phyloP scores from a whole-genome alignment of 92 coral and sea anemone species.

The Nematostella vectensis region DNA sequence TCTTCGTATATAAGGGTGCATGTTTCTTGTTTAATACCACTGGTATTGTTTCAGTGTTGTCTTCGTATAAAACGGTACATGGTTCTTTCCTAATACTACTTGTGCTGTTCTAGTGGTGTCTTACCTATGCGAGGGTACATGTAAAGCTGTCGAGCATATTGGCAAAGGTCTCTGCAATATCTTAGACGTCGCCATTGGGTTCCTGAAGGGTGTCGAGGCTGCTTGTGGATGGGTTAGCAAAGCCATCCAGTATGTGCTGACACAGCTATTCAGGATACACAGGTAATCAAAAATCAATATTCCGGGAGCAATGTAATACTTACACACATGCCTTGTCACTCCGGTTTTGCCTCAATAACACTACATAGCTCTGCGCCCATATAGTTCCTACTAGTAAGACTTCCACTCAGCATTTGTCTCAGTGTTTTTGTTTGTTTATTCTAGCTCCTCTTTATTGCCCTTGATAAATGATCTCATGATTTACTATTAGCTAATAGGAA shows the following conservation, averaged over 20 bases:
- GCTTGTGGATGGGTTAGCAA: conserved; percentile 88
- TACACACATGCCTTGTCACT: neutral
- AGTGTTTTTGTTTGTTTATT: no score
- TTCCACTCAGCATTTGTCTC: no score
- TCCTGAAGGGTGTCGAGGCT: conserved; percentile 60
- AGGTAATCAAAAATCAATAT: no score
- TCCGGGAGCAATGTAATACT: neutral
- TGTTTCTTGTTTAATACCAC: no score
- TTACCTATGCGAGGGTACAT: conserved; percentile 79
- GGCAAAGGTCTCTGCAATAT: conserved; percentile 83
- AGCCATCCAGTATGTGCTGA: conserved; percentile 71
- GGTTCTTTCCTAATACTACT: no score
- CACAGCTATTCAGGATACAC: conserved; percentile 81
- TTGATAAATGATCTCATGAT: no score
- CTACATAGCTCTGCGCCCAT: neutral
- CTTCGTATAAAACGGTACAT: no score
- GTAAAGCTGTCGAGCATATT: conserved; percentile 62
- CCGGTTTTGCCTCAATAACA: neutral
- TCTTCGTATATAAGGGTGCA: no score
- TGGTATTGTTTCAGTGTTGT: no score
- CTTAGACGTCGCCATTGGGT: conserved; percentile 77
- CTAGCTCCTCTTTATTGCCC: no score
- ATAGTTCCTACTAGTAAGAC: no score
- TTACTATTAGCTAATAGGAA: no score
- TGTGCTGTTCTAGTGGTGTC: conserved; percentile 73